Evolutionary conservation across 2,797 vertebrate genomes (phyloP).

Genomic region (Anguilla pacifica): DNA sequence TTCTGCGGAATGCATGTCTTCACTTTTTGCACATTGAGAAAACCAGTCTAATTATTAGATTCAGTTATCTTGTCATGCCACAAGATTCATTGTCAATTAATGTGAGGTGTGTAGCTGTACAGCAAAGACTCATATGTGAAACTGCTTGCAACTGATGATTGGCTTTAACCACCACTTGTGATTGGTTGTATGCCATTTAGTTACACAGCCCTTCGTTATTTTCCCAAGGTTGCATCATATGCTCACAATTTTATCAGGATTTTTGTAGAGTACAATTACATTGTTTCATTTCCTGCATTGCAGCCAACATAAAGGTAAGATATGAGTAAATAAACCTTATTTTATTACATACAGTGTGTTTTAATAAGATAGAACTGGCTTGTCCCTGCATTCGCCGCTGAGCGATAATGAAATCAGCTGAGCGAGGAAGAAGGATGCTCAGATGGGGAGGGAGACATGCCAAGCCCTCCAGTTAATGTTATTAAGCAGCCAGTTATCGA

Average conservation of each 20-base stretch:
- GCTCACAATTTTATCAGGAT: not conserved
- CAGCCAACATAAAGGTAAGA: not conserved
- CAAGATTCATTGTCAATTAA: not conserved
- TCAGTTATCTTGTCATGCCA: not conserved
- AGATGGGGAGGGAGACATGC: constrained; percentile 24
- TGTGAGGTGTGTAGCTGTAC: not conserved
- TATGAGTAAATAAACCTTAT: not conserved
- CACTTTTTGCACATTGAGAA: not conserved
- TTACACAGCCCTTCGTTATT: not conserved
- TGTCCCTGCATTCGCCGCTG: constrained; percentile 17
- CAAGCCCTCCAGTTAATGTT: constrained; percentile 25
- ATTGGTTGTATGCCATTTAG: not conserved
- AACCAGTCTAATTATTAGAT: not conserved
- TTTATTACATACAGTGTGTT: not conserved
- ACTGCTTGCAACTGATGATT: not conserved
- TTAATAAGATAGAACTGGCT: constrained; percentile 4
- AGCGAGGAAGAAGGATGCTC: not conserved
- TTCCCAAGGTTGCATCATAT: not conserved
- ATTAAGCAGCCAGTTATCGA: constrained; percentile 30
- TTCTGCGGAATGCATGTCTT: not conserved
- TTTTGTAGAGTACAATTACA: not conserved
- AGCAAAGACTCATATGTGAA: not conserved
- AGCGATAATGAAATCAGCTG: constrained; percentile 27
- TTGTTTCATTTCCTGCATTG: not conserved
- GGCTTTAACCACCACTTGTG: not conserved